Evolutionary conservation across 2,113 vertebrate genomes (phyloP).

Genomic region (Panthera uncia): DNA sequence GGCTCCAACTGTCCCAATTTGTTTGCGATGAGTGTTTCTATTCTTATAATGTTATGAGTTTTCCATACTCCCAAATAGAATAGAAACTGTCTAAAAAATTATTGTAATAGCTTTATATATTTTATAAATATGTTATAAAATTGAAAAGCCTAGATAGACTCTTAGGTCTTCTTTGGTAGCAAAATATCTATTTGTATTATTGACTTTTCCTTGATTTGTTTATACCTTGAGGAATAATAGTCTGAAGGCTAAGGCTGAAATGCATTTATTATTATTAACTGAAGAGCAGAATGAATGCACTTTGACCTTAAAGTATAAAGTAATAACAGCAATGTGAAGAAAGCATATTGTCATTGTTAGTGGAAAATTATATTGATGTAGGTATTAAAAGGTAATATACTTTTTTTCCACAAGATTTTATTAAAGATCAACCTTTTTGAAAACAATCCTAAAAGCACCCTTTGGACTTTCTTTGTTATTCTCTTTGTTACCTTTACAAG

Average conservation of each 20-base stretch:
- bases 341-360: background rate
- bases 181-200: background rate
- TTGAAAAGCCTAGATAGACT: background rate
- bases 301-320: slow-evolving; percentile 41
- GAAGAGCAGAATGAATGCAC: background rate
- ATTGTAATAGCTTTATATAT: background rate
- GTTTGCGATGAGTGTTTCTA: background rate
- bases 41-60: background rate
- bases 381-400: slow-evolving; percentile 22
- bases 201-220: background rate
- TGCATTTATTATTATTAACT: slow-evolving; percentile 13
- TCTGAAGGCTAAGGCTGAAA: background rate
- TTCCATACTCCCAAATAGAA: background rate
- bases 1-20: background rate
- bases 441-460: slow-evolving; percentile 7
- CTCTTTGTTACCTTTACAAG: slow-evolving; percentile 30
- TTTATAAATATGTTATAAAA: background rate
- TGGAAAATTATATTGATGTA: background rate
- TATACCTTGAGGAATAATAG: background rate
- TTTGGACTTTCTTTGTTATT: slow-evolving; percentile 46
- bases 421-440: background rate
- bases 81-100: background rate
- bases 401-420: background rate
- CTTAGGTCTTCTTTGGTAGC: background rate
- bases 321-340: background rate